phyloP scores from a whole-genome alignment of 1,140 invertebrate species.

The Danaus melanippus region DNA sequence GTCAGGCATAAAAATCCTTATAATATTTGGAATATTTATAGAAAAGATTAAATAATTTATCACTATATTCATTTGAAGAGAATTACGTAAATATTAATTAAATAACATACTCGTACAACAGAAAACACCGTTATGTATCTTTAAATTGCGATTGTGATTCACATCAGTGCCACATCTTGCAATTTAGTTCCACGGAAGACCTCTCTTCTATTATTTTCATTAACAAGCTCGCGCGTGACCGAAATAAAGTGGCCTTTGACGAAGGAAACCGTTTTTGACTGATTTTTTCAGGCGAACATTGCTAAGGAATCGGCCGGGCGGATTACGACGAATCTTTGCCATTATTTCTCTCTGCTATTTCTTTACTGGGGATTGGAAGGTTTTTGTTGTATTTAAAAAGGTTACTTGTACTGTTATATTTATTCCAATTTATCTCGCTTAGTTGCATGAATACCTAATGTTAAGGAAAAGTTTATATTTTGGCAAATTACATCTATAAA shows the following conservation, averaged over 20 bases:
- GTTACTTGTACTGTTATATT: no score
- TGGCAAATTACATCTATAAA: no score
- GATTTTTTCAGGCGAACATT: constrained; percentile 32
- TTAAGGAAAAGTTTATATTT: no score
- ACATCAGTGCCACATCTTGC: constrained; percentile 28
- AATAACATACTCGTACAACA: no score
- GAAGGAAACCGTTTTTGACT: constrained; percentile 30
- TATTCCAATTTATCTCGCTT: no score
- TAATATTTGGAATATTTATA: no score
- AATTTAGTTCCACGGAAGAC: constrained; percentile 31
- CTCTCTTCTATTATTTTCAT: constrained; percentile 59
- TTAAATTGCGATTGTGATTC: constrained; percentile 13
- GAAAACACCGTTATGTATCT: no score
- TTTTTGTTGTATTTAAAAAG: constrained; percentile 8
- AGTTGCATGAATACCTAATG: no score
- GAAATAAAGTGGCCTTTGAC: constrained; percentile 53
- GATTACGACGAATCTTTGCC: constrained; percentile 21
- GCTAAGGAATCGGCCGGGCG: constrained; percentile 22
- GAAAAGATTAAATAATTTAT: no score
- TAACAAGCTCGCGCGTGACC: constrained; percentile 51
- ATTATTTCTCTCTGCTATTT: constrained; percentile 19
- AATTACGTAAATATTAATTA: no score
- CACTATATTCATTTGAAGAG: no score
- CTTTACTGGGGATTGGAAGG: constrained; percentile 16
- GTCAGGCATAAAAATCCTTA: no score